A percentile compares a stretch with the other conserved stretches of the same genome.
Conservation (phyloP, 2,113 vertebrate genomes). For the Amblyopsis rosae region DNA sequence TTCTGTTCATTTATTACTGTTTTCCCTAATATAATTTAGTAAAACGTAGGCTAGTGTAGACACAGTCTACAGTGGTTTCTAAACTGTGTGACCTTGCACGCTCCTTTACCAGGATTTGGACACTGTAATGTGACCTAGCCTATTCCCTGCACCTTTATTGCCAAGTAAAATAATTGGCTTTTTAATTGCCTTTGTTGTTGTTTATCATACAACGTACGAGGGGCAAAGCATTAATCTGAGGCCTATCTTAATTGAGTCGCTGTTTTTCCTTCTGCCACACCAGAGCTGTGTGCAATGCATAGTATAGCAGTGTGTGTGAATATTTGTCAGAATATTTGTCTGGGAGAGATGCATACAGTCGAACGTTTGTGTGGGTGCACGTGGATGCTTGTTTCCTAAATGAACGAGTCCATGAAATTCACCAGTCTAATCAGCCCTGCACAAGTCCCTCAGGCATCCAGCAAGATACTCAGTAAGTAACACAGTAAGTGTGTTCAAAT, state of each 20-base stretch:
- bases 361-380: not conserved
- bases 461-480: too few species aligned
- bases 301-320: slow-evolving; percentile 16
- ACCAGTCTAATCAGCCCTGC: too few species aligned
- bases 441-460: too few species aligned
- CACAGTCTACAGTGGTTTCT: slow-evolving; percentile 5
- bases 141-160: slow-evolving; percentile 54
- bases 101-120: slow-evolving; percentile 42
- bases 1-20: too few species aligned
- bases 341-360: not conserved
- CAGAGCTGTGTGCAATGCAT: slow-evolving; percentile 6
- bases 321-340: slow-evolving; percentile 15
- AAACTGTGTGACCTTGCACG: slow-evolving; percentile 17
- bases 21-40: not conserved
- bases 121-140: slow-evolving; percentile 54
- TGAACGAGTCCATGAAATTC: too few species aligned
- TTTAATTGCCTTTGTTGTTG: slow-evolving; percentile 75
- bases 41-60: not conserved
- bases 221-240: slow-evolving; percentile 58
- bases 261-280: slow-evolving; percentile 31
- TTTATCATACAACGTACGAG: slow-evolving; percentile 61
- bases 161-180: slow-evolving; percentile 67
- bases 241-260: slow-evolving; percentile 61
- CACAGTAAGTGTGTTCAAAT: too few species aligned
- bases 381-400: too few species aligned